Conservation (phyloP, 2,888 invertebrate species). For the Gryllus longicercus region DNA sequence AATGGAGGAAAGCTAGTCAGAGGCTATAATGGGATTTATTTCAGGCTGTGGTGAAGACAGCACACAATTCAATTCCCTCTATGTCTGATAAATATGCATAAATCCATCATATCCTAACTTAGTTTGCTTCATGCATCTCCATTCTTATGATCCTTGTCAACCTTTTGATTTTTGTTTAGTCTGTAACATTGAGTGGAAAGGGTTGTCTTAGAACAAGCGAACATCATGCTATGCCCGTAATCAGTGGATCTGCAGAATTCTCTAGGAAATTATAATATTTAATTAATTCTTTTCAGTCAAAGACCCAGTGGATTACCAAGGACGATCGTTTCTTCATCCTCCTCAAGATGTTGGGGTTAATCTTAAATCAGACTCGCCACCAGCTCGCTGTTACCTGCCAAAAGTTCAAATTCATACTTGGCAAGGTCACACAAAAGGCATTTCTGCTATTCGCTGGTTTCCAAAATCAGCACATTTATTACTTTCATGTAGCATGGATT, state of each 20-base stretch:
- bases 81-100: too few species aligned
- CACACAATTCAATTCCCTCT: too few species aligned
- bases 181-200: too few species aligned
- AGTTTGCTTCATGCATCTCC: too few species aligned
- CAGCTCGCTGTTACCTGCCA: conserved; percentile 92
- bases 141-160: too few species aligned
- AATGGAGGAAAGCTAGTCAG: too few species aligned
- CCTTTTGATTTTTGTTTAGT: too few species aligned
- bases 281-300: conserved; percentile 63
- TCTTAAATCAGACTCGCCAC: conserved; percentile 79
- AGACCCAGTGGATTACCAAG: conserved; percentile 93
- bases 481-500: conserved; percentile 95
- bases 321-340: conserved; percentile 87
- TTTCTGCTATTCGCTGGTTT: conserved; percentile 92
- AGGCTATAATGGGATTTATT: too few species aligned
- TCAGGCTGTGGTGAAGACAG: too few species aligned
- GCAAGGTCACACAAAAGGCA: conserved; percentile 95
- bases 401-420: conserved; percentile 95
- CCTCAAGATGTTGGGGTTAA: conserved; percentile 92
- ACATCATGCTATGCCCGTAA: too few species aligned
- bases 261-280: not conserved
- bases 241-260: not conserved
- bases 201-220: too few species aligned
- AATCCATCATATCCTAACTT: too few species aligned
- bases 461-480: conserved; percentile 92